Conservation (phyloP, 2,113 vertebrate genomes). For the Urocitellus parryii region DNA sequence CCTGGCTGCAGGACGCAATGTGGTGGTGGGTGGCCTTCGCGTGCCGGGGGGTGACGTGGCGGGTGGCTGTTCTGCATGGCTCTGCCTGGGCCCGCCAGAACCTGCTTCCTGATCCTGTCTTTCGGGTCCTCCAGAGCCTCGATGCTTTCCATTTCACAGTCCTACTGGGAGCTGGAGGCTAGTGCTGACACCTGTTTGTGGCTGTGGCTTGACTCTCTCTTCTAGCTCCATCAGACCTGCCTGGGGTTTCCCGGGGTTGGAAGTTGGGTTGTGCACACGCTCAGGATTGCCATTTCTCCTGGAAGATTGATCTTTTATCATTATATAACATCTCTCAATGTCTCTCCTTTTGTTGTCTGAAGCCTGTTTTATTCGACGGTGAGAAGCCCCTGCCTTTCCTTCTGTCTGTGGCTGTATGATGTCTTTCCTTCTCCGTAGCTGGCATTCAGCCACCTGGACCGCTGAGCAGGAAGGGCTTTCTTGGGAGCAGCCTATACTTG, state of each 20-base stretch:
- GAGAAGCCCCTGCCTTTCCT: background rate
- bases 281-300: accelerated
- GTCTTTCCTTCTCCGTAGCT: accelerated
- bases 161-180: too few species aligned
- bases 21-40: too few species aligned
- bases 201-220: background rate
- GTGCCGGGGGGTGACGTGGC: accelerated
- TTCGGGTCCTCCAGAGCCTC: accelerated
- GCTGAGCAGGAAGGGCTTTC: background rate
- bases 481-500: accelerated
- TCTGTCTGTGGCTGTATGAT: accelerated
- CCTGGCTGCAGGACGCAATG: accelerated
- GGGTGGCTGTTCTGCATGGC: accelerated
- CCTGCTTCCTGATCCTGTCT: accelerated
- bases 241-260: accelerated
- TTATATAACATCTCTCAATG: accelerated
- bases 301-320: background rate
- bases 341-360: background rate
- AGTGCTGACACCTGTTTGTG: accelerated
- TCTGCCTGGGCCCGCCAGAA: accelerated
- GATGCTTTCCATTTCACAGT: accelerated
- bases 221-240: accelerated
- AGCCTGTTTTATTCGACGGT: background rate
- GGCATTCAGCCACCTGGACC: accelerated
- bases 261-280: accelerated